Conservation (phyloP, 1,140 invertebrate genomes). For the Pogonognathellus flavescens region DNA sequence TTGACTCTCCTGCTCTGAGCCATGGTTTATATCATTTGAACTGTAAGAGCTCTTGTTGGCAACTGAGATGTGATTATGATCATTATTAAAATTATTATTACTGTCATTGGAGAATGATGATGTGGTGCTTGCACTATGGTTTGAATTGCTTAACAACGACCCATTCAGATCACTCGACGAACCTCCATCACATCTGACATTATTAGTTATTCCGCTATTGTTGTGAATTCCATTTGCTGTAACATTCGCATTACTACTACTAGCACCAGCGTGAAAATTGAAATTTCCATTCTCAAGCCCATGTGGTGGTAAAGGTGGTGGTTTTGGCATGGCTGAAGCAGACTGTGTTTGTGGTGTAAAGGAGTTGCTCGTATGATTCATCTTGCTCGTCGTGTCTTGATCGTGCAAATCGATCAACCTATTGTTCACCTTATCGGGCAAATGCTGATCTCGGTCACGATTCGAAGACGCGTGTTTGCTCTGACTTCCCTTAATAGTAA, state of each 20-base stretch:
- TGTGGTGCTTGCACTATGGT: background rate
- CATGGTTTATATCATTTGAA: slow-evolving; percentile 23
- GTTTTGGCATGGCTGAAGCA: slow-evolving; percentile 11
- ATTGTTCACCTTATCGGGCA: slow-evolving; percentile 52
- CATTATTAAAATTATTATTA: slow-evolving; percentile 36
- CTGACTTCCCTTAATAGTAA: slow-evolving; percentile 27
- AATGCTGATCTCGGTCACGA: slow-evolving; percentile 51
- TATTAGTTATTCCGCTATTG: background rate
- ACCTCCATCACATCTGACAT: background rate
- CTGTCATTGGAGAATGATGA: slow-evolving; percentile 32
- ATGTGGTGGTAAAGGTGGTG: slow-evolving; percentile 41
- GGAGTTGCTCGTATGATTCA: slow-evolving; percentile 47
- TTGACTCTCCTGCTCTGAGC: slow-evolving; percentile 2
- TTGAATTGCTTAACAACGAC: background rate
- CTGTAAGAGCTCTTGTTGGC: slow-evolving; percentile 36
- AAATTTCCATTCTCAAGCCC: slow-evolving; percentile 6
- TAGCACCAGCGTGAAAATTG: background rate
- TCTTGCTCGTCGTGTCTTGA: slow-evolving; percentile 22
- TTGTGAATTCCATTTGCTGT: slow-evolving; percentile 15
- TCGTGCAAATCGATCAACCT: slow-evolving; percentile 44
- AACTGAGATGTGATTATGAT: slow-evolving; percentile 39
- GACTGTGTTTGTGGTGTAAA: slow-evolving; percentile 43
- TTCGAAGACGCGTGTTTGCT: slow-evolving; percentile 47
- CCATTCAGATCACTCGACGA: slow-evolving; percentile 7
- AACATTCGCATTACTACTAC: background rate